Evolutionary conservation across 1,140 invertebrate genomes (phyloP).

Genomic region (Dendroctonus valens): DNA sequence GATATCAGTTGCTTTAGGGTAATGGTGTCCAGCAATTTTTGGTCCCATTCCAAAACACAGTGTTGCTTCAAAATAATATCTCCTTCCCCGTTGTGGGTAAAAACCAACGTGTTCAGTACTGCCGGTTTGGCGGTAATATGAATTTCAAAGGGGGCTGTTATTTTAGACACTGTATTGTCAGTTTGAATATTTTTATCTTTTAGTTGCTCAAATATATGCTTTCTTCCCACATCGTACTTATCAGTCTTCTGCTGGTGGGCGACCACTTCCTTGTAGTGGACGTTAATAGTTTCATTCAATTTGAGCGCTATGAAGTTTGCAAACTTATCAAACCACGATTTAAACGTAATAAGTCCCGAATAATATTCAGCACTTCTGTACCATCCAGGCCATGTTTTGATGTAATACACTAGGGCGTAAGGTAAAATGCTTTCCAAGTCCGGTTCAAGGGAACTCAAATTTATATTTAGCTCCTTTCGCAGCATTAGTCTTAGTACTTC

Average conservation of each 20-base stretch:
- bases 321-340: slow-evolving; percentile 37
- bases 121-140: slow-evolving; percentile 23
- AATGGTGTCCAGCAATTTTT: slow-evolving; percentile 12
- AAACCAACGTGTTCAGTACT: slow-evolving; percentile 30
- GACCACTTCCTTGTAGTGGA: slow-evolving; percentile 6
- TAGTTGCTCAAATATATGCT: slow-evolving; percentile 13
- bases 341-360: slow-evolving; percentile 32
- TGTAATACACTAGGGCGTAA: slow-evolving; percentile 36
- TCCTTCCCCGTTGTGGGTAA: slow-evolving; percentile 28
- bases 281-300: slow-evolving; percentile 28
- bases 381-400: slow-evolving; percentile 40
- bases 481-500: slow-evolving; percentile 33
- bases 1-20: slow-evolving; percentile 28
- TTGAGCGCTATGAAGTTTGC: slow-evolving; percentile 31
- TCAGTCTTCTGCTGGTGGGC: slow-evolving; percentile 3
- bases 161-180: slow-evolving; percentile 23
- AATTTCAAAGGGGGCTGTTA: slow-evolving; percentile 27
- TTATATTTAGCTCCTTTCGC: slow-evolving; percentile 31
- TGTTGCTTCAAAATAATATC: slow-evolving; percentile 34
- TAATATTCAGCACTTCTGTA: slow-evolving; percentile 36
- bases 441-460: slow-evolving; percentile 22
- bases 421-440: slow-evolving; percentile 19
- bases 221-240: slow-evolving; percentile 2
- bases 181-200: slow-evolving; percentile 30
- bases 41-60: slow-evolving; percentile 22